Conservation (phyloP, 2,888 invertebrate genomes). For the Apamea anceps region DNA sequence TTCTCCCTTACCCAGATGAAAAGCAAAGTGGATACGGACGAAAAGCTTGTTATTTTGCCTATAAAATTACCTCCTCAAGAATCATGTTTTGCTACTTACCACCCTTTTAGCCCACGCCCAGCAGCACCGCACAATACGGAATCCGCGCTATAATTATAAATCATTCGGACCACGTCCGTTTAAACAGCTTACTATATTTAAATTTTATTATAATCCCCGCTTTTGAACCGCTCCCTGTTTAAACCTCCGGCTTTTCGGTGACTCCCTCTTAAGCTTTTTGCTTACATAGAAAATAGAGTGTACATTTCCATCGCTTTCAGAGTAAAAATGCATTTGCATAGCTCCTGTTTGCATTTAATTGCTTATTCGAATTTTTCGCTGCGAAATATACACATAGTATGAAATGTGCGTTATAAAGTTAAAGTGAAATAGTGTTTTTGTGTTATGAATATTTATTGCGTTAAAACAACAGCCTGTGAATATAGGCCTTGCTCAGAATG, state of each 20-base stretch:
- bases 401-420: constrained; percentile 15
- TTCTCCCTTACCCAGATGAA: not conserved
- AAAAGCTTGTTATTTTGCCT: not conserved
- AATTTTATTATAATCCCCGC: constrained; percentile 78
- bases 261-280: constrained; percentile 62
- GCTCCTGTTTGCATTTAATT: constrained; percentile 43
- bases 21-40: not conserved
- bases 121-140: constrained; percentile 58
- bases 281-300: constrained; percentile 57
- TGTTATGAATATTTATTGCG: constrained; percentile 40
- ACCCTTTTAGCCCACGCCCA: not conserved
- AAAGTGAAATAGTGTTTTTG: constrained; percentile 27
- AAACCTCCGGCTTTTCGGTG: constrained; percentile 71
- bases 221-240: constrained; percentile 66
- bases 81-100: not conserved
- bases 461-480: not conserved
- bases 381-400: constrained; percentile 3
- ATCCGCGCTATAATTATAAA: constrained; percentile 75
- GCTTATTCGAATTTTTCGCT: constrained; percentile 35
- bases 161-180: constrained; percentile 74
- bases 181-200: constrained; percentile 77
- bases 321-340: constrained; percentile 62
- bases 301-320: constrained; percentile 42
- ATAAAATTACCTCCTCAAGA: not conserved
- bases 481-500: not conserved